A percentile compares a stretch with the other conserved stretches of the same genome.
Conservation (phyloP, 2,113 vertebrate species). For the Albula glossodonta region DNA sequence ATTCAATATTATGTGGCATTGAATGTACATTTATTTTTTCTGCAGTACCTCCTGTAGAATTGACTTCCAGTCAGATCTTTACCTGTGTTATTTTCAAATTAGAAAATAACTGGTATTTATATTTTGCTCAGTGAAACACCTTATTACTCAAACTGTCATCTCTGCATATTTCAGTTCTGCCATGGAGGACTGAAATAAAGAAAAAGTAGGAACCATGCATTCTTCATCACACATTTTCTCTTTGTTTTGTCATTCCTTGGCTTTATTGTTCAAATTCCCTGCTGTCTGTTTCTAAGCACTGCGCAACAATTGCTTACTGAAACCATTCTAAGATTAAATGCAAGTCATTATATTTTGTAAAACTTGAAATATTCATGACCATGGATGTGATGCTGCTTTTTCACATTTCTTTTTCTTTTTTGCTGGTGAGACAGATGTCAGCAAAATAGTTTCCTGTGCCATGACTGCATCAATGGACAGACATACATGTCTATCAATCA, state of each 20-base stretch:
- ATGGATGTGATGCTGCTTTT: background rate
- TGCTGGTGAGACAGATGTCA: background rate
- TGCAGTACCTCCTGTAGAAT: background rate
- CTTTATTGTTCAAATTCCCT: conserved; percentile 3
- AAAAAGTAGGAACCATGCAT: background rate
- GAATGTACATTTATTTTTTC: background rate
- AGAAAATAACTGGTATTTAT: background rate
- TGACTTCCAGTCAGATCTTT: too few relatives aligned
- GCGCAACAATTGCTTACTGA: background rate
- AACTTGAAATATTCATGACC: background rate
- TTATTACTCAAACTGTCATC: background rate
- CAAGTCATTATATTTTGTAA: background rate
- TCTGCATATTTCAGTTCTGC: background rate
- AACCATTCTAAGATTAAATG: background rate
- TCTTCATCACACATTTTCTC: background rate
- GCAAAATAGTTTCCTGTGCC: background rate
- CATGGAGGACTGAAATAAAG: background rate
- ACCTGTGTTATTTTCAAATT: background rate
- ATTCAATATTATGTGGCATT: too few relatives aligned
- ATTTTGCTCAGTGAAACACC: background rate
- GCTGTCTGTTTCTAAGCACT: background rate
- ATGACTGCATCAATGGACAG: background rate
- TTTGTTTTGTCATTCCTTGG: conserved; percentile 1
- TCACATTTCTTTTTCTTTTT: background rate
- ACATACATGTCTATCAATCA: background rate